A percentile compares a stretch with the other conserved stretches of the same genome.
Evolutionary conservation across 2,797 vertebrate species (phyloP).

Genomic region (Buceros bicornis): DNA sequence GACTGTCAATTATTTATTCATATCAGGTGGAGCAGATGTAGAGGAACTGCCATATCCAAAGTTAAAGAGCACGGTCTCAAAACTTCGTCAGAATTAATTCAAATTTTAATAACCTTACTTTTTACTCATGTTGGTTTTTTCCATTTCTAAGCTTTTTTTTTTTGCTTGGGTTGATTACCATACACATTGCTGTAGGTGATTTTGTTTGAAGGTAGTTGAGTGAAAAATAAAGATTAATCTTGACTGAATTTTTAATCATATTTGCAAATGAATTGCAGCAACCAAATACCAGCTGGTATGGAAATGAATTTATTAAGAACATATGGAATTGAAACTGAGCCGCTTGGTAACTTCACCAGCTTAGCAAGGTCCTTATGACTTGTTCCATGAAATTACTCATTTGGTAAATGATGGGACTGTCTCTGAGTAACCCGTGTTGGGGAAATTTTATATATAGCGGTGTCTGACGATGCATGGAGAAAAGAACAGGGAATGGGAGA

Average conservation of each 20-base stretch:
- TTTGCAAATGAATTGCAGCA: conserved; percentile 53
- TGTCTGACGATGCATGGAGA: background rate
- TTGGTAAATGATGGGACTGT: background rate
- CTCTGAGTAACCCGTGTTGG: background rate
- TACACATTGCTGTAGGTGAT: conserved; percentile 43
- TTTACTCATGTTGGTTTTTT: background rate
- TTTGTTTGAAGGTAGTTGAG: conserved; percentile 56
- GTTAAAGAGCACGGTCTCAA: background rate
- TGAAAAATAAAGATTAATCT: conserved; percentile 68
- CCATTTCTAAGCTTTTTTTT: conserved; percentile 10
- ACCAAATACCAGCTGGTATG: conserved; percentile 36
- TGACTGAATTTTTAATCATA: conserved; percentile 64
- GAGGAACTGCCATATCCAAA: background rate
- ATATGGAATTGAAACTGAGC: background rate
- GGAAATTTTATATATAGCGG: background rate
- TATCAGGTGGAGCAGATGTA: conserved; percentile 1
- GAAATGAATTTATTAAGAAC: conserved; percentile 27
- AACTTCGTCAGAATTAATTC: conserved; percentile 43
- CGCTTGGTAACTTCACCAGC: background rate
- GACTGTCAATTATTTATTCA: conserved; percentile 55
- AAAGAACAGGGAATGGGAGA: background rate
- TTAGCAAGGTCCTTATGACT: background rate
- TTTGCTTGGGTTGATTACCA: conserved; percentile 15
- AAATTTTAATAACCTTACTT: conserved; percentile 45
- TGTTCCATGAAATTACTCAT: background rate